Percentiles rank a stretch among this genome's conserved stretches.
These are phyloP conservation scores for Asobara japonica DNA, from an alignment of 1,140 invertebrate genomes.

Conservation along the genomic window DNA sequence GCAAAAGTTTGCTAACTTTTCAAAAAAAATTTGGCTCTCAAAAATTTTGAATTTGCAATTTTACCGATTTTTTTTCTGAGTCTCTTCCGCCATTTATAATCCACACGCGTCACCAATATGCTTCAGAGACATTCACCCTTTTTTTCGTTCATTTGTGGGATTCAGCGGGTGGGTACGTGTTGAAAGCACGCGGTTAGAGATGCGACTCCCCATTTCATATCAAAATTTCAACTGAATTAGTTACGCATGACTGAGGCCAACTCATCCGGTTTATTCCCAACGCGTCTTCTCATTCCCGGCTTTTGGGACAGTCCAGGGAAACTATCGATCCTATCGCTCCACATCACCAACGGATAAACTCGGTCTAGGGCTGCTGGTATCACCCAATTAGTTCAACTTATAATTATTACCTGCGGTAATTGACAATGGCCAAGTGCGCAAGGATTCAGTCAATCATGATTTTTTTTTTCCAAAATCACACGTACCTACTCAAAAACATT, in stretches of 20 bases:
- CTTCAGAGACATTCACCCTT: too few relatives aligned
- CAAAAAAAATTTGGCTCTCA: too few relatives aligned
- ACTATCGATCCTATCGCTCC: neutral
- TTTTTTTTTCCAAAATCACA: too few relatives aligned
- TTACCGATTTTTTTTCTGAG: too few relatives aligned
- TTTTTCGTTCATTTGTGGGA: neutral
- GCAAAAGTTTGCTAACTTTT: too few relatives aligned
- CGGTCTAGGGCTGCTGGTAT: neutral
- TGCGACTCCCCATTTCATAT: neutral
- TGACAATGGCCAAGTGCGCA: neutral
- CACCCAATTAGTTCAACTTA: conserved; percentile 19
- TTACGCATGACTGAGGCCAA: neutral
- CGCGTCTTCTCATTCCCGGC: neutral
- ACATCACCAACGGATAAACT: neutral
- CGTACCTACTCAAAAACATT: too few relatives aligned
- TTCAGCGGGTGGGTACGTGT: neutral
- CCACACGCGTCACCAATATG: neutral
- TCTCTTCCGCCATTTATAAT: neutral
- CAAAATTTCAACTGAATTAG: conserved; percentile 11
- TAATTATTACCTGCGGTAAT: conserved; percentile 18
- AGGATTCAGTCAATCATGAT: too few relatives aligned
- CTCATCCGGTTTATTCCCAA: neutral
- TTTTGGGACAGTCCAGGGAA: neutral
- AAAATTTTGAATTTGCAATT: too few relatives aligned
- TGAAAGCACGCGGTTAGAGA: neutral